Percentiles rank a stretch among this genome's conserved stretches.
Conservation (phyloP, 1,140 invertebrate species). For the Ostrea edulis region DNA sequence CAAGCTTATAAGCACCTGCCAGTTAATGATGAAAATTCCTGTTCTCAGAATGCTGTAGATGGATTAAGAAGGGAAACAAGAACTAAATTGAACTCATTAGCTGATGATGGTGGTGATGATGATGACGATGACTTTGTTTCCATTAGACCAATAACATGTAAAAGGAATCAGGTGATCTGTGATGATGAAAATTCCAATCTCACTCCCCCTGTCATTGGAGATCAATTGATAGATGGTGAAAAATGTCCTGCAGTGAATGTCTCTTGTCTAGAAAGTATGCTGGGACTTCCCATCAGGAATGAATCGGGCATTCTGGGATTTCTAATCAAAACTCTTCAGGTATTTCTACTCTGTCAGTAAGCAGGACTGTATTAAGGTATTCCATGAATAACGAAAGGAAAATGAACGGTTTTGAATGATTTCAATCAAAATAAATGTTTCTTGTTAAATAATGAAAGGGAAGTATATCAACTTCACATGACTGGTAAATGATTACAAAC, state of each 20-base stretch:
- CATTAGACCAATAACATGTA: conserved; percentile 51
- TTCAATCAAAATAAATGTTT: no score
- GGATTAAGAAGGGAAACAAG: neutral
- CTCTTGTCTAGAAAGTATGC: conserved; percentile 31
- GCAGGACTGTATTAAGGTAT: no score
- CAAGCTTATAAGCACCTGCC: neutral
- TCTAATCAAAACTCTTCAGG: conserved; percentile 29
- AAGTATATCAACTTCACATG: no score
- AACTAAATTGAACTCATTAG: neutral
- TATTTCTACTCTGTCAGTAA: neutral
- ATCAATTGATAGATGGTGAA: neutral
- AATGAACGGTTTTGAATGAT: no score
- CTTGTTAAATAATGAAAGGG: no score
- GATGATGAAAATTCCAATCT: conserved; percentile 57
- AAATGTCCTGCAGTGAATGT: neutral
- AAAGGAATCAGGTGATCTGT: conserved; percentile 45
- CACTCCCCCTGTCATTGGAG: neutral
- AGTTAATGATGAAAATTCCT: conserved; percentile 29
- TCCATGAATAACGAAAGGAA: no score
- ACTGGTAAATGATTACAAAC: no score
- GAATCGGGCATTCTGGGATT: neutral
- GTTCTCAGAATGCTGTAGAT: conserved; percentile 26
- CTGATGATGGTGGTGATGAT: conserved; percentile 56
- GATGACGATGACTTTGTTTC: conserved; percentile 60
- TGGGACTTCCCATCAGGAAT: conserved; percentile 23